These are phyloP conservation scores for Syrmaticus mikado DNA, from an alignment of 2,113 vertebrate species.

Conservation along the genomic window DNA sequence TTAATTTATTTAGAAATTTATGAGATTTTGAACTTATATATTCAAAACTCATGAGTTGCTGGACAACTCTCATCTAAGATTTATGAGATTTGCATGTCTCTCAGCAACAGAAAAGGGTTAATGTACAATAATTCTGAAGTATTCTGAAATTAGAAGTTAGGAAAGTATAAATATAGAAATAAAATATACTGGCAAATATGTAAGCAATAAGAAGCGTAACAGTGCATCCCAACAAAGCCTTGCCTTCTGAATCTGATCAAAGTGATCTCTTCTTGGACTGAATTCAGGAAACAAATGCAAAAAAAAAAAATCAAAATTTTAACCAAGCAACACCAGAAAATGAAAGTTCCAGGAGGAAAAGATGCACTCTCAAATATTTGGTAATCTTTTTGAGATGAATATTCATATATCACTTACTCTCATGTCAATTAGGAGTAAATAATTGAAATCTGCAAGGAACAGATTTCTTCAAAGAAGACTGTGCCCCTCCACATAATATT, in stretches of 20 bases:
- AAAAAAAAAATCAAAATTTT: not conserved
- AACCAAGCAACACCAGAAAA: rapidly evolving
- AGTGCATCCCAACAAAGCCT: not conserved
- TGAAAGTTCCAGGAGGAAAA: not conserved
- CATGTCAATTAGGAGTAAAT: not conserved
- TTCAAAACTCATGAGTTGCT: not conserved
- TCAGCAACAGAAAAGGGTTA: not conserved
- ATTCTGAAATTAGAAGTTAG: not conserved
- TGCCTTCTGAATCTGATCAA: not conserved
- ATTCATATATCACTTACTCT: not conserved
- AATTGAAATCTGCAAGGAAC: not conserved
- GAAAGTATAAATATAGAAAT: not conserved
- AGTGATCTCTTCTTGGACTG: not conserved
- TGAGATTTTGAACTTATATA: rapidly evolving
- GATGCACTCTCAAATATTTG: not conserved
- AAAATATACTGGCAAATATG: not conserved
- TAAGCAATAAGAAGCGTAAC: not conserved
- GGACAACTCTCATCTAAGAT: not conserved
- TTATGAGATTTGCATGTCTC: not conserved
- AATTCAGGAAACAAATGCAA: not conserved
- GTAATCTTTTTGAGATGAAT: not conserved
- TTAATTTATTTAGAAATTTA: not conserved
- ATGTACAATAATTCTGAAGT: not conserved
- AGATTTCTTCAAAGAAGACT: not conserved
- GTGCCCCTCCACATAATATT: not conserved